These are phyloP conservation scores for Sinocyclocheilus rhinocerous DNA, from an alignment of 2,113 vertebrate genomes.

Conservation along the genomic window DNA sequence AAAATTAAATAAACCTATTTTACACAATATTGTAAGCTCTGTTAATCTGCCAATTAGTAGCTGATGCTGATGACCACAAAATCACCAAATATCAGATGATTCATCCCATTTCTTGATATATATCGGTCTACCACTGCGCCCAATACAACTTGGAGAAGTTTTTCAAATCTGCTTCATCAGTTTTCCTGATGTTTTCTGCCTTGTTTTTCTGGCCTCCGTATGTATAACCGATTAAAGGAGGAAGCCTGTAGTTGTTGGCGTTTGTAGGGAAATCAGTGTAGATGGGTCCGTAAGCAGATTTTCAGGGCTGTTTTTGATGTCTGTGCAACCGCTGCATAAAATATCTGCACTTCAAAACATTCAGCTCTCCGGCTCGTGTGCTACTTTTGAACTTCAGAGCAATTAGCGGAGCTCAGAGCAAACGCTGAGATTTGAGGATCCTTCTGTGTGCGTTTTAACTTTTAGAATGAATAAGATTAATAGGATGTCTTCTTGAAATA, in stretches of 20 bases:
- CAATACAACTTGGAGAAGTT: neutral
- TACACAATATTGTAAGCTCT: neutral
- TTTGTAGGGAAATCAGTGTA: too few relatives aligned
- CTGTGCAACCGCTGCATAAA: slow-evolving; percentile 11
- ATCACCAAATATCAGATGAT: neutral
- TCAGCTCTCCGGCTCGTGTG: slow-evolving; percentile 2
- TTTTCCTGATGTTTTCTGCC: neutral
- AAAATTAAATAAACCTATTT: neutral
- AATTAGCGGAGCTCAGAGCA: neutral
- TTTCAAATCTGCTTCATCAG: neutral
- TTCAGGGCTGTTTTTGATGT: neutral
- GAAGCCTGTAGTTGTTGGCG: neutral
- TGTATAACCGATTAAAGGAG: neutral
- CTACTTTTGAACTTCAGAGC: neutral
- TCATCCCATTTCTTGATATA: neutral
- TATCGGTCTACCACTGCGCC: neutral
- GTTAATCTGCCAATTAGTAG: neutral
- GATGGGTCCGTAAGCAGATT: neutral
- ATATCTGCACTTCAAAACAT: slow-evolving; percentile 9
- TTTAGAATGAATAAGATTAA: neutral
- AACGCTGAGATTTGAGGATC: neutral
- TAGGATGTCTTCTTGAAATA: slow-evolving; percentile 21
- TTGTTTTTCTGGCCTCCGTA: neutral
- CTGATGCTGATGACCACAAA: neutral
- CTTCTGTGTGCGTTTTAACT: neutral